Conservation (phyloP, 2,888 invertebrate species). For the Stictocephala bisonia region DNA sequence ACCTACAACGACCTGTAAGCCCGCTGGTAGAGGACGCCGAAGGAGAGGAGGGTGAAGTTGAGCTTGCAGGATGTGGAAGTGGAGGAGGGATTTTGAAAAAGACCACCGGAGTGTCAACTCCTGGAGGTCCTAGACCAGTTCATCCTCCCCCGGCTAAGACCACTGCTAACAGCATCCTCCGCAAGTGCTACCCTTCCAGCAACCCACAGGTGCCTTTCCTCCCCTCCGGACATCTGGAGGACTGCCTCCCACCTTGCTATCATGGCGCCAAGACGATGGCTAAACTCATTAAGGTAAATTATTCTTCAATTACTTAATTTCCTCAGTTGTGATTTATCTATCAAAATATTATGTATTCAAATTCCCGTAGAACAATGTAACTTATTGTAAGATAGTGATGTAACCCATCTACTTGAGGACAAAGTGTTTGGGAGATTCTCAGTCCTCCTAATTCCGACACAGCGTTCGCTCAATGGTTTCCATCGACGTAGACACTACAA, state of each 20-base stretch:
- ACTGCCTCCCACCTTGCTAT: slow-evolving; percentile 70
- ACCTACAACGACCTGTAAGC: slow-evolving; percentile 58
- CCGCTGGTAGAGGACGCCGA: slow-evolving; percentile 61
- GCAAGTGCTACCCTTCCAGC: slow-evolving; percentile 64
- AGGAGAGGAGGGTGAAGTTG: slow-evolving; percentile 56
- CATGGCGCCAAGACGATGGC: slow-evolving; percentile 69
- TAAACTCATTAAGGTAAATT: slow-evolving; percentile 70
- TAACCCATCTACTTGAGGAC: too few species aligned
- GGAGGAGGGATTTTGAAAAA: slow-evolving; percentile 32
- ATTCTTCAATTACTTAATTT: too few species aligned
- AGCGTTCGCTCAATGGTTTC: too few species aligned
- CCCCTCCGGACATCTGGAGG: slow-evolving; percentile 66
- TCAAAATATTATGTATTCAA: too few species aligned
- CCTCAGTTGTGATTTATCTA: too few species aligned
- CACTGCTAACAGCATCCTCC: slow-evolving; percentile 60
- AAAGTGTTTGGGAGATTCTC: too few species aligned
- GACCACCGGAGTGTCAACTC: slow-evolving; percentile 29
- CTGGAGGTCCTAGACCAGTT: slow-evolving; percentile 14
- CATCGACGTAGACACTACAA: too few species aligned
- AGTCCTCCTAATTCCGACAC: too few species aligned
- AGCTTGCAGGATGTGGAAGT: slow-evolving; percentile 35
- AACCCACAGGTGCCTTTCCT: slow-evolving; percentile 64
- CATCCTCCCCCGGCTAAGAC: slow-evolving; percentile 49
- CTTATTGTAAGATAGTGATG: too few species aligned
- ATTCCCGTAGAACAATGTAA: too few species aligned